These are phyloP conservation scores for Reinhardtius hippoglossoides DNA, from an alignment of 2,113 vertebrate genomes.

Conservation along the genomic window DNA sequence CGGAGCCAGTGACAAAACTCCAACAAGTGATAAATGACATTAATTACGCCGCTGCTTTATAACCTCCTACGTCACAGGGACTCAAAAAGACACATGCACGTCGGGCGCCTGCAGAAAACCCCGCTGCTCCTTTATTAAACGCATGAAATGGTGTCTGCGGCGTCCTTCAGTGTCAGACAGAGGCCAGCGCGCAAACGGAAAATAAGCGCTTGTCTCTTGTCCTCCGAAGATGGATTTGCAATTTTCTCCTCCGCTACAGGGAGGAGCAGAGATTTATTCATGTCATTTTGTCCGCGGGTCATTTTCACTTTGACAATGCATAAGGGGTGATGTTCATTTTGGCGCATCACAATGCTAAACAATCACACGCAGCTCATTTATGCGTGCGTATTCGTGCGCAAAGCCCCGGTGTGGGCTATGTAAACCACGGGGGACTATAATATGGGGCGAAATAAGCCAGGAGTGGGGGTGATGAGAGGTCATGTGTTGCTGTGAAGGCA, in stretches of 20 bases:
- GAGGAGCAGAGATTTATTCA: conserved; percentile 69
- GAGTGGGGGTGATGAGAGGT: conserved; percentile 34
- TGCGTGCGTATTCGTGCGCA: conserved; percentile 28
- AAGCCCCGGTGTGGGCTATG: conserved; percentile 13
- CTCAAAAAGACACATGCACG: conserved; percentile 69
- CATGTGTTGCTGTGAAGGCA: conserved; percentile 56
- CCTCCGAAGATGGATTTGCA: conserved; percentile 70
- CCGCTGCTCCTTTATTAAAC: conserved; percentile 73
- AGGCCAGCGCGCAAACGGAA: conserved; percentile 55
- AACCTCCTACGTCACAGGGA: conserved; percentile 59
- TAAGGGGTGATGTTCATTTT: conserved; percentile 60
- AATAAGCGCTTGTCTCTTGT: conserved; percentile 65
- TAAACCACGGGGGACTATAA: conserved; percentile 23
- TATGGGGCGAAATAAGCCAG: conserved; percentile 32
- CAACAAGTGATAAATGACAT: conserved; percentile 84
- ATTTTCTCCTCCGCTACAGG: conserved; percentile 58
- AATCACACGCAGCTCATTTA: conserved; percentile 60
- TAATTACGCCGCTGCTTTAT: conserved; percentile 83
- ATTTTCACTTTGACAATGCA: conserved; percentile 65
- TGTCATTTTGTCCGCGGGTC: conserved; percentile 65
- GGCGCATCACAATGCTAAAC: conserved; percentile 50
- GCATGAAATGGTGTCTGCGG: conserved; percentile 65
- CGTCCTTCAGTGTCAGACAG: conserved; percentile 70
- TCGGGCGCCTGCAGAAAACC: conserved; percentile 58
- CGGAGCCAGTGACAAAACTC: conserved; percentile 64